Evolutionary conservation across 37 sponge, comb jelly and placozoan genomes (phyloP).

Genomic region (Petrosia ficiformis): DNA sequence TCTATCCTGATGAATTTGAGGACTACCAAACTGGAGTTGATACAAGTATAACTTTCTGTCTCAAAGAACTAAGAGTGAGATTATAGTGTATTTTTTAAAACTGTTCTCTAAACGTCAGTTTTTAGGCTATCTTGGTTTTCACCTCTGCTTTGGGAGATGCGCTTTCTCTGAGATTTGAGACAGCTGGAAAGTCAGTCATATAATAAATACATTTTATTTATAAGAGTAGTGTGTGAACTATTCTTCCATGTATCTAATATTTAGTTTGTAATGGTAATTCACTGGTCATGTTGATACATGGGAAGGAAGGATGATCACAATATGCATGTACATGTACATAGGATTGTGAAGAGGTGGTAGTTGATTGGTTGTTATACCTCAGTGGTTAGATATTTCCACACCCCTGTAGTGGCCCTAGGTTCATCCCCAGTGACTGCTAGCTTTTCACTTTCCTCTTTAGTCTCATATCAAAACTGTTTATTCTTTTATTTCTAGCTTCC

Average conservation of each 20-base stretch:
- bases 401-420: too few relatives aligned
- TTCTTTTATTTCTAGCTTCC: not conserved
- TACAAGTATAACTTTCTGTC: slow-evolving; percentile 71
- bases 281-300: too few relatives aligned
- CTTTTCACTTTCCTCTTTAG: too few relatives aligned
- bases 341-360: too few relatives aligned
- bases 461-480: not conserved
- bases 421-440: too few relatives aligned
- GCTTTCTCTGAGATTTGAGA: slow-evolving; percentile 64
- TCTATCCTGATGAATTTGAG: slow-evolving; percentile 77
- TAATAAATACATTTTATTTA: too few relatives aligned
- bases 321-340: not conserved
- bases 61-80: slow-evolving; percentile 79
- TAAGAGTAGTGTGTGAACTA: too few relatives aligned
- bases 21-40: slow-evolving; percentile 59
- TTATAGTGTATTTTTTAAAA: not conserved
- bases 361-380: not conserved
- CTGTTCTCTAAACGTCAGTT: not conserved
- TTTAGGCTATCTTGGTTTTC: slow-evolving; percentile 74
- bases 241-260: too few relatives aligned
- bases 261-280: too few relatives aligned
- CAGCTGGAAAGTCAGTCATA: slow-evolving; percentile 66
- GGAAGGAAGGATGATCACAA: not conserved
- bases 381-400: too few relatives aligned
- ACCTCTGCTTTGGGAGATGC: slow-evolving; percentile 53